Evolutionary conservation across 1,140 invertebrate genomes (phyloP).

Genomic region (Bombus ignitus): DNA sequence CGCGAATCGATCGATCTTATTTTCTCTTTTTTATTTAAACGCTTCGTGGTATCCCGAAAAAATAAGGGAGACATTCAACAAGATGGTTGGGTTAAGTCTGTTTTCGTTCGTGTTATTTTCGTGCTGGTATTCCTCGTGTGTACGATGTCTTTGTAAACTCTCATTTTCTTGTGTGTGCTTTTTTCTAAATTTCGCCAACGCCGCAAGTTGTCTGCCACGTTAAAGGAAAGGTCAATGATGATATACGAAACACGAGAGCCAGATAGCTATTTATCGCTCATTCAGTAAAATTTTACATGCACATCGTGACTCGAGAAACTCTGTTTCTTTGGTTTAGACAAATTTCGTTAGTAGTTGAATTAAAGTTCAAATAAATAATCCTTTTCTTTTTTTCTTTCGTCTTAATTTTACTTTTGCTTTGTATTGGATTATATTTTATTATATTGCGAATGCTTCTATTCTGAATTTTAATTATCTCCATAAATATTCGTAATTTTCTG

Average conservation of each 20-base stretch:
- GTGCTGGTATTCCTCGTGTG: not conserved
- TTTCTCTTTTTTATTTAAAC: not conserved
- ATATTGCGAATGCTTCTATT: too few relatives aligned
- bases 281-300: conserved; percentile 4
- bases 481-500: too few relatives aligned
- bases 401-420: too few relatives aligned
- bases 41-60: not conserved
- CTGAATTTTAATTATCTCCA: too few relatives aligned
- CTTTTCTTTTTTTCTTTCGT: too few relatives aligned
- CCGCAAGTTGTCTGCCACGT: not conserved
- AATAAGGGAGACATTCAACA: conserved; percentile 14
- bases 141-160: conserved; percentile 2
- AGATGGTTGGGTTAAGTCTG: conserved; percentile 7
- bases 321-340: not conserved
- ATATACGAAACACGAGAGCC: not conserved
- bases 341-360: not conserved
- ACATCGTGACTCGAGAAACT: not conserved
- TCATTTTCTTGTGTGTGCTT: not conserved
- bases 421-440: too few relatives aligned
- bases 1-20: not conserved
- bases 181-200: conserved; percentile 1
- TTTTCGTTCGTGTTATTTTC: conserved; percentile 17
- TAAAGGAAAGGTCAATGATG: conserved; percentile 29
- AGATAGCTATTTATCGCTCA: conserved; percentile 31
- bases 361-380: not conserved